Evolutionary conservation across 2,888 invertebrate genomes (phyloP).

Genomic region (Ligdia adustata): DNA sequence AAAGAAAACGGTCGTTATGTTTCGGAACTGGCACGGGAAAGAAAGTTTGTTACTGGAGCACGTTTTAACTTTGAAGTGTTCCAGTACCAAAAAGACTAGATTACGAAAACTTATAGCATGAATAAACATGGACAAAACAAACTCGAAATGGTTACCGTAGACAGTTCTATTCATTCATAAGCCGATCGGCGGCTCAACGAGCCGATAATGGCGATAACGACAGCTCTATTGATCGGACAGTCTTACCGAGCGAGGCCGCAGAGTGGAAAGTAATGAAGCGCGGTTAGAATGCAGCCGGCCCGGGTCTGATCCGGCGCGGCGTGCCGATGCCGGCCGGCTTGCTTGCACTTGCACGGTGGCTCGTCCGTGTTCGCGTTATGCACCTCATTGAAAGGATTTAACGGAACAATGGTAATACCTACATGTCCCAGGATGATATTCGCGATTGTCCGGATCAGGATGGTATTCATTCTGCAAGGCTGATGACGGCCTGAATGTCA

Average conservation of each 20-base stretch:
- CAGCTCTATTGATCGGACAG: slow-evolving; percentile 45
- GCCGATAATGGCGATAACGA: slow-evolving; percentile 37
- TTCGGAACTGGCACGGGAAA: too few species aligned
- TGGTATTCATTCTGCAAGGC: too few species aligned
- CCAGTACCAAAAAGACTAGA: slow-evolving; percentile 5
- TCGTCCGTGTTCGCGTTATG: too few species aligned
- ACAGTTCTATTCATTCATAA: slow-evolving; percentile 22
- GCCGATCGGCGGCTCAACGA: slow-evolving; percentile 30
- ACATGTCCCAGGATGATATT: too few species aligned
- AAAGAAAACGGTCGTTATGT: too few species aligned
- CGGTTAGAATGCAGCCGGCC: slow-evolving; percentile 25
- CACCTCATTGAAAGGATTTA: too few species aligned
- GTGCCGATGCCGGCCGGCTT: neutral
- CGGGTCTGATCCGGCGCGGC: neutral
- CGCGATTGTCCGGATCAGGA: too few species aligned
- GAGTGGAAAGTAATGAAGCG: slow-evolving; percentile 51
- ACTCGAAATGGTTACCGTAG: slow-evolving; percentile 16
- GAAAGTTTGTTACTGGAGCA: too few species aligned
- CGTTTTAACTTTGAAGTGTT: too few species aligned
- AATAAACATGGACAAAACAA: slow-evolving; percentile 19
- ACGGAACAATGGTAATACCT: too few species aligned
- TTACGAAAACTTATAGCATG: slow-evolving; percentile 10
- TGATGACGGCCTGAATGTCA: too few species aligned
- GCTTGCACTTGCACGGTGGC: too few species aligned
- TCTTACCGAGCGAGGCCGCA: slow-evolving; percentile 32